Conservation (phyloP, 2,797 vertebrate species). For the Gymnopithys bicolor region DNA sequence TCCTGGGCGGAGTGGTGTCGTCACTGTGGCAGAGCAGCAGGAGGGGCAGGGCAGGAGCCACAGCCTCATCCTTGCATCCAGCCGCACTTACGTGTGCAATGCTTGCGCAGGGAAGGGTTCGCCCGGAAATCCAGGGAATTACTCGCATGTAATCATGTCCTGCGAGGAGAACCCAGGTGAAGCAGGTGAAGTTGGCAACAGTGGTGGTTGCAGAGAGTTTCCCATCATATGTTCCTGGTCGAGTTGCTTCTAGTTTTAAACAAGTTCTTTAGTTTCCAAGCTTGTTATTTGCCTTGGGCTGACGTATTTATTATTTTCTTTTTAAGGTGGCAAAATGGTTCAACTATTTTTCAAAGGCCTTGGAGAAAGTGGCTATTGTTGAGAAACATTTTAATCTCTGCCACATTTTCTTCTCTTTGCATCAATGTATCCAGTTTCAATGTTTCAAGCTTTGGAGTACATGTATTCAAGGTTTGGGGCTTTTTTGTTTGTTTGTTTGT, state of each 20-base stretch:
- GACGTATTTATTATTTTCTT: not conserved
- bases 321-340: not conserved
- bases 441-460: not conserved
- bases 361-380: not conserved
- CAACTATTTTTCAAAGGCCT: not conserved
- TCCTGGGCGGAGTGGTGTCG: not conserved
- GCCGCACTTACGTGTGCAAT: accelerated
- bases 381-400: not conserved
- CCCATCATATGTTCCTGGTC: not conserved
- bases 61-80: not conserved
- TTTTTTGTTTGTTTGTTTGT: not conserved
- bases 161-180: not conserved
- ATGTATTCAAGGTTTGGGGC: not conserved
- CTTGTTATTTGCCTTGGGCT: not conserved
- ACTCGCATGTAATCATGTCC: not conserved
- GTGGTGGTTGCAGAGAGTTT: not conserved
- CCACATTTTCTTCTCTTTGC: not conserved
- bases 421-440: not conserved
- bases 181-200: not conserved
- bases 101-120: not conserved
- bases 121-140: not conserved
- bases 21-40: not conserved
- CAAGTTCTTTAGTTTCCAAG: not conserved
- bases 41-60: accelerated
- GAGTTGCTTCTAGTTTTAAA: not conserved